Evolutionary conservation across 2,113 vertebrate genomes (phyloP).

Genomic region (Phylloscopus trochiloides): DNA sequence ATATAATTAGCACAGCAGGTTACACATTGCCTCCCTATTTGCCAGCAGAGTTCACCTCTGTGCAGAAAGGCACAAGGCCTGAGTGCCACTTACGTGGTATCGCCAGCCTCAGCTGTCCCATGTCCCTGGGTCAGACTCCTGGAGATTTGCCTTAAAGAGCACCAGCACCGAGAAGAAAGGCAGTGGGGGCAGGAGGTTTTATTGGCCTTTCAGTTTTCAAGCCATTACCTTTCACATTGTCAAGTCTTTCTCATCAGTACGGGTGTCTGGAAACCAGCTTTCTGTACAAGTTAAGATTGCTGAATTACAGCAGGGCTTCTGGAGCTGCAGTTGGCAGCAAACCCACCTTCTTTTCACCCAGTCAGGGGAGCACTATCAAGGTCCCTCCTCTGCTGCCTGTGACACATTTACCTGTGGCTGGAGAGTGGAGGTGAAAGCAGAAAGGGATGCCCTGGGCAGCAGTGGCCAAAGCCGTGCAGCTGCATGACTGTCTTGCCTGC

Average conservation of each 20-base stretch:
- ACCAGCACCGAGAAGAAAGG: not conserved
- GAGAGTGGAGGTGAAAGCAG: not conserved
- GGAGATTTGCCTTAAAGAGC: not conserved
- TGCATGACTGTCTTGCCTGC: not conserved
- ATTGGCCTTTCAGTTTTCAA: not conserved
- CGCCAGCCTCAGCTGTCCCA: not conserved
- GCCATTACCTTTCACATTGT: fast-evolving
- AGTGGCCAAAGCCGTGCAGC: not conserved
- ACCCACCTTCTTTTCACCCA: not conserved
- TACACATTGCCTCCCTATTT: slow-evolving; percentile 14
- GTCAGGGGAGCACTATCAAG: not conserved
- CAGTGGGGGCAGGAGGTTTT: not conserved
- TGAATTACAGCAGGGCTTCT: not conserved
- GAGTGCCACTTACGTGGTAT: not conserved
- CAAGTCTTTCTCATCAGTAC: not conserved
- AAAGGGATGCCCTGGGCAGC: not conserved
- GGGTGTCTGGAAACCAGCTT: not conserved
- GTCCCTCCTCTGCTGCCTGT: not conserved
- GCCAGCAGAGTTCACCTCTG: not conserved
- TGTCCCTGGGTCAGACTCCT: not conserved
- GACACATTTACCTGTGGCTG: not conserved
- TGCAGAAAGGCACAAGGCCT: not conserved
- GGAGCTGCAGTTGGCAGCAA: not conserved
- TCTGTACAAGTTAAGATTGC: not conserved
- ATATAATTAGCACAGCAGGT: slow-evolving; percentile 23